Conservation (phyloP, 2,888 invertebrate species). For the Aspidiotus rigidus region DNA sequence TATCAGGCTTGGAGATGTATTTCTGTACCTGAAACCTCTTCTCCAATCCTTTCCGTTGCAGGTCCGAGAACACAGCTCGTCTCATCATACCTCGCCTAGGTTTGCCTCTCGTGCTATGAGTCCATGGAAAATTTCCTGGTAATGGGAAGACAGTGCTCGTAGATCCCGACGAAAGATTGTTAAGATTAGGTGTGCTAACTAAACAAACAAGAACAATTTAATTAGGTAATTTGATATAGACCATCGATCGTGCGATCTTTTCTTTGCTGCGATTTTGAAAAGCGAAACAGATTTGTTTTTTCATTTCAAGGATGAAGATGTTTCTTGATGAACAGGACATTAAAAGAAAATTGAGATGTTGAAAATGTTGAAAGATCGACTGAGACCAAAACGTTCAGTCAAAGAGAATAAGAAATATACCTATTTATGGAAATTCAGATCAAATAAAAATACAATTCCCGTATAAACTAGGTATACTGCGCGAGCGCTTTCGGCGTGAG, state of each 20-base stretch:
- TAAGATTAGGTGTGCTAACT: conserved; percentile 30
- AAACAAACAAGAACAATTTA: conserved; percentile 6
- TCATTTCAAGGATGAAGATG: too few relatives aligned
- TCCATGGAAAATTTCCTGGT: conserved; percentile 69
- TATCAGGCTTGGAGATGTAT: conserved; percentile 96
- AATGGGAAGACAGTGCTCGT: conserved; percentile 43
- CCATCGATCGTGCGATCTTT: too few relatives aligned
- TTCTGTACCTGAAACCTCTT: conserved; percentile 93
- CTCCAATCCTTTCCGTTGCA: conserved; percentile 90
- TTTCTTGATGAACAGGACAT: too few relatives aligned
- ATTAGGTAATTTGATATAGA: background rate
- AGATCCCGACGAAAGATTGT: conserved; percentile 39
- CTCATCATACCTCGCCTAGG: conserved; percentile 95
- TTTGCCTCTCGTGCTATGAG: conserved; percentile 81
- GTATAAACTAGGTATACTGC: too few relatives aligned
- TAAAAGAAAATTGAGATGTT: too few relatives aligned
- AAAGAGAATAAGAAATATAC: too few relatives aligned
- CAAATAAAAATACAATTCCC: too few relatives aligned
- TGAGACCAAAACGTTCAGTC: too few relatives aligned
- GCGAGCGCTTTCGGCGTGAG: too few relatives aligned
- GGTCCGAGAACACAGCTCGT: conserved; percentile 91
- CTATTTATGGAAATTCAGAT: too few relatives aligned
- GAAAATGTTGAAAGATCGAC: too few relatives aligned
- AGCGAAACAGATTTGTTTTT: background rate
- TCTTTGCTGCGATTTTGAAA: background rate